Evolutionary conservation across 2,113 vertebrate genomes (phyloP).

Genomic region (Seriola aureovittata): DNA sequence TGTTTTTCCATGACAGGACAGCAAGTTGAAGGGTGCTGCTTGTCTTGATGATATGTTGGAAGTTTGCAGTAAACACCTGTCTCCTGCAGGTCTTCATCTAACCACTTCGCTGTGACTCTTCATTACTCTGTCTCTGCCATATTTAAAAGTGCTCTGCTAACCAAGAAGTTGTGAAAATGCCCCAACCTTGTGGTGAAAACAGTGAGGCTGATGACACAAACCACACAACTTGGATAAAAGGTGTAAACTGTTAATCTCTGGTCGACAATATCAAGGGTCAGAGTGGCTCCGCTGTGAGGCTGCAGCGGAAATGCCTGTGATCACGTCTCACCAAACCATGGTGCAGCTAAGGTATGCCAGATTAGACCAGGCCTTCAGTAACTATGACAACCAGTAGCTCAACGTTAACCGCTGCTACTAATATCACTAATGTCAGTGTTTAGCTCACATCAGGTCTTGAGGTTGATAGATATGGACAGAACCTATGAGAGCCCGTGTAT

Average conservation of each 20-base stretch:
- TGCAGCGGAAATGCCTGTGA: neutral
- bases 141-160: neutral
- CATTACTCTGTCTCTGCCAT: constrained; percentile 3
- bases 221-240: neutral
- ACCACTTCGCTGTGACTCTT: neutral
- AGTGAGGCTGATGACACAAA: neutral
- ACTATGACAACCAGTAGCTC: constrained; percentile 12
- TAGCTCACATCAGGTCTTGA: neutral
- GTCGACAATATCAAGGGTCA: neutral
- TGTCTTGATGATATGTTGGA: neutral
- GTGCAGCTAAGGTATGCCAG: neutral
- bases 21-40: neutral
- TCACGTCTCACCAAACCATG: neutral
- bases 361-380: neutral
- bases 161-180: neutral
- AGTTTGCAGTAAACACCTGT: neutral
- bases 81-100: constrained; percentile 15
- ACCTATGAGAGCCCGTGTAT: constrained; percentile 43
- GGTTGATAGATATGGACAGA: constrained; percentile 21
- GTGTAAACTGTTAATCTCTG: neutral
- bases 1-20: neutral
- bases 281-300: neutral
- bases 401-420: neutral
- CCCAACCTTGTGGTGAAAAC: too few relatives aligned
- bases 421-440: constrained; percentile 16